A percentile compares a stretch with the other conserved stretches of the same genome.
Conservation (phyloP, 2,113 vertebrate species). For the Pithys albifrons region DNA sequence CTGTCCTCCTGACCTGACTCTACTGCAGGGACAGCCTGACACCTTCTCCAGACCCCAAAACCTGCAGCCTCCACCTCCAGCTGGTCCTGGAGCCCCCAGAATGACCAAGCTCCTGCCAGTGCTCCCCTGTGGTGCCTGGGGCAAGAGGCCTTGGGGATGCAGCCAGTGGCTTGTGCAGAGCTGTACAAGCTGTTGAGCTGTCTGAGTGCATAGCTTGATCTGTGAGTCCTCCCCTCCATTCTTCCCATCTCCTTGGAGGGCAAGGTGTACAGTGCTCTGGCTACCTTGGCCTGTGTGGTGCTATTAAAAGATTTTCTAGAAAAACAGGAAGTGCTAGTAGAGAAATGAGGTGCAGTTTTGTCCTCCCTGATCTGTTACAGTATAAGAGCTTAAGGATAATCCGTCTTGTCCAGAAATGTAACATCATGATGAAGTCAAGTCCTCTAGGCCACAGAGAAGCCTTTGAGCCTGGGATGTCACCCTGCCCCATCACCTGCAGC, state of each 20-base stretch:
- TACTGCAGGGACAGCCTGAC: neutral
- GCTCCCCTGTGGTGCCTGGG: neutral
- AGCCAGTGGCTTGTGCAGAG: neutral
- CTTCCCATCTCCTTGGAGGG: neutral
- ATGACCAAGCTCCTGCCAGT: neutral
- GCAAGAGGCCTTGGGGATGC: neutral
- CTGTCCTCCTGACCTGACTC: neutral
- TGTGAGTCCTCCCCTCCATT: fast-evolving
- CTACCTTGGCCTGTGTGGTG: neutral
- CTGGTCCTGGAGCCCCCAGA: neutral
- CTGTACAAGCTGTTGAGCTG: neutral
- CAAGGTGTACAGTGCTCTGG: neutral
- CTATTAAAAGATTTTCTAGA: neutral
- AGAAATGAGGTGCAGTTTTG: neutral
- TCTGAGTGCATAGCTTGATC: neutral
- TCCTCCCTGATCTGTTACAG: neutral
- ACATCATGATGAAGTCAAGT: neutral
- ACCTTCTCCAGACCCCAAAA: neutral
- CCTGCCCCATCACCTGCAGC: neutral
- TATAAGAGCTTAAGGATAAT: neutral
- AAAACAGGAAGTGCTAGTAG: neutral
- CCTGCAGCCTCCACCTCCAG: neutral
- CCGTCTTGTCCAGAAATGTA: neutral
- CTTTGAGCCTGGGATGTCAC: neutral
- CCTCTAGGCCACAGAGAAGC: neutral